Base-by-base conservation (phyloP, 2,888 invertebrate genomes). In the Chloroclysta siterata region DNA sequence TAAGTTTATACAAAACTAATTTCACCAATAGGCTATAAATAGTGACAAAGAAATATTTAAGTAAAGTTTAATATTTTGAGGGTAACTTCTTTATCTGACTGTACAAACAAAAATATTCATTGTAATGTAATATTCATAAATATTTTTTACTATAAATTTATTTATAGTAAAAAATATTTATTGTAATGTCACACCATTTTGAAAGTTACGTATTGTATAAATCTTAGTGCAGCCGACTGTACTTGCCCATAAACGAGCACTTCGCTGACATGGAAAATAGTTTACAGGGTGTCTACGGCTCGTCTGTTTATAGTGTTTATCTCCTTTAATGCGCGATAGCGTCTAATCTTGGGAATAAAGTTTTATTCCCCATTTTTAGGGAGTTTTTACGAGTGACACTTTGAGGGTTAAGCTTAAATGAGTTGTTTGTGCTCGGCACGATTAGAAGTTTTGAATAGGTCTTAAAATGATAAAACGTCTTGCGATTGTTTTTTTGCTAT, bases 251-350 rank as follows among this genome's bases (percentile, higher is more conserved):
- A 88, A 89, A 86, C 81, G 83, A 80, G 83, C 82, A 85, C 85
- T 89, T 88, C 81, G 90, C 89, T 89, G 90, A 90, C 90, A 89
- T 85, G 87, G 89, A 88, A 90, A 90, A 90, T 90, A 90, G 90
- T 90, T 90, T 89, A 90, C 85, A 87, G 82, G 85, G 83, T 72
- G 82, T 85, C 83, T 85, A 79, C 80, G 81, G 78, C 83, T 81
- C 80, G 79, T 80, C 79, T 60, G 60, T 57, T 60, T 60, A 61
- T 65, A 78, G 79, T 86, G 86, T 87, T 89, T 89, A 90, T 89
- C 88, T 81, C 74, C 74, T 89, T 88, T 87, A 89, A 83, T 82
- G 80, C 82, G 71, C 78, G 84, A 87, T 87, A 89, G 80, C 75
- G 76, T 86, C 89, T 90, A 90, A 92, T 92, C 92, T 89, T 75